These are phyloP conservation scores for Lytechinus pictus DNA, from an alignment of 35 echinoderm and acorn worm genomes.

Conservation along the genomic window DNA sequence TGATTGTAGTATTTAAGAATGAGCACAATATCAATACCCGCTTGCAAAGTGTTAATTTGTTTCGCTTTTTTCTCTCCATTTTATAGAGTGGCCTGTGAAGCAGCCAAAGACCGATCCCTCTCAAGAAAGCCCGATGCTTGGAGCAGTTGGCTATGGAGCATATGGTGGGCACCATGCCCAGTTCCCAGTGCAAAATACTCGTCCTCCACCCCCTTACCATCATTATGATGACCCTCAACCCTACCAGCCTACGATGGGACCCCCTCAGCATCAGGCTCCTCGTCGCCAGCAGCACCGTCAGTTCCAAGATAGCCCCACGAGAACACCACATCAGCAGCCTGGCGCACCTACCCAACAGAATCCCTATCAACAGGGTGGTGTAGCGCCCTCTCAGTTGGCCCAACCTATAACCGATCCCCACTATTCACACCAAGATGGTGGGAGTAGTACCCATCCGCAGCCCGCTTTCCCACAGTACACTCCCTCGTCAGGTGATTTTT, in stretches of 20 bases:
- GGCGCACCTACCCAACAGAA: background rate
- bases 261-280: background rate
- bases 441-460: background rate
- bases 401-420: background rate
- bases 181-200: background rate
- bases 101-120: background rate
- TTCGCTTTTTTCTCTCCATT: background rate
- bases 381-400: background rate
- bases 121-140: background rate
- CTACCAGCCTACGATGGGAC: background rate
- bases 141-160: background rate
- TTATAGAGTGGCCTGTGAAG: background rate
- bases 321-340: too few relatives aligned
- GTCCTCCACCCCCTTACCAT: background rate
- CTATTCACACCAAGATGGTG: background rate
- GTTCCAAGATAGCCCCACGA: too few relatives aligned
- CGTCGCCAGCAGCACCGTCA: too few relatives aligned
- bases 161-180: background rate
- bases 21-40: too few relatives aligned
- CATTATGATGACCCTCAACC: background rate
- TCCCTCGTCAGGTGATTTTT: too few relatives aligned
- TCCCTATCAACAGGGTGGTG: background rate
- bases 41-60: too few relatives aligned
- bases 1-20: too few relatives aligned
- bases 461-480: too few relatives aligned